These are phyloP conservation scores for Drosophila kanapiae DNA, from an alignment of 1,140 invertebrate species.

Conservation along the genomic window DNA sequence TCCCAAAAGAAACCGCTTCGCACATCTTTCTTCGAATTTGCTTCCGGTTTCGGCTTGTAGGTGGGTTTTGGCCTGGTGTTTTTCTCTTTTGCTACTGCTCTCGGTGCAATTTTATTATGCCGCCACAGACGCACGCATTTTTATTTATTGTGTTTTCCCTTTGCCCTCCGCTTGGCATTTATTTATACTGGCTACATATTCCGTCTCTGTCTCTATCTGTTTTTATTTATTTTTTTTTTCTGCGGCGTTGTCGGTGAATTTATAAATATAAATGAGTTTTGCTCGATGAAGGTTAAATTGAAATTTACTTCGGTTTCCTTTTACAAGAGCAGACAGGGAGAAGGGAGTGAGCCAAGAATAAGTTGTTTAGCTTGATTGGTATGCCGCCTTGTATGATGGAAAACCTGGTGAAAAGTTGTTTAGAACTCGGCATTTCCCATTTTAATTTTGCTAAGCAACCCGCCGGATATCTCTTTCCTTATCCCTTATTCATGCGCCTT, in stretches of 20 bases:
- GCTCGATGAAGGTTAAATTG: slow-evolving; percentile 83
- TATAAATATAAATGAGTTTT: slow-evolving; percentile 84
- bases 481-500: slow-evolving; percentile 30
- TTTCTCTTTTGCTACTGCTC: slow-evolving; percentile 20
- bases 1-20: slow-evolving; percentile 15
- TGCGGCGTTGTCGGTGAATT: slow-evolving; percentile 73
- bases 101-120: slow-evolving; percentile 76
- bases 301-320: slow-evolving; percentile 75
- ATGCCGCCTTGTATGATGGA: slow-evolving; percentile 50
- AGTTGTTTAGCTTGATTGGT: slow-evolving; percentile 51
- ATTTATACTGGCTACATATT: slow-evolving; percentile 49
- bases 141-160: slow-evolving; percentile 72
- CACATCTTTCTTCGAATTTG: slow-evolving; percentile 48
- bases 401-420: slow-evolving; percentile 71
- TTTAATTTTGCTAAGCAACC: slow-evolving; percentile 79
- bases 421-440: slow-evolving; percentile 62
- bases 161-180: slow-evolving; percentile 38
- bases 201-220: slow-evolving; percentile 21
- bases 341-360: slow-evolving; percentile 13
- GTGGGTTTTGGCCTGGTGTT: slow-evolving; percentile 13
- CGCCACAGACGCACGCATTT: slow-evolving; percentile 66
- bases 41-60: slow-evolving; percentile 34
- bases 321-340: slow-evolving; percentile 17
- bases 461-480: slow-evolving; percentile 53
- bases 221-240: slow-evolving; percentile 44